Percentiles rank a stretch among this genome's conserved stretches.
Conservation (phyloP, 2,888 invertebrate genomes). For the Drosophila multiciliata region DNA sequence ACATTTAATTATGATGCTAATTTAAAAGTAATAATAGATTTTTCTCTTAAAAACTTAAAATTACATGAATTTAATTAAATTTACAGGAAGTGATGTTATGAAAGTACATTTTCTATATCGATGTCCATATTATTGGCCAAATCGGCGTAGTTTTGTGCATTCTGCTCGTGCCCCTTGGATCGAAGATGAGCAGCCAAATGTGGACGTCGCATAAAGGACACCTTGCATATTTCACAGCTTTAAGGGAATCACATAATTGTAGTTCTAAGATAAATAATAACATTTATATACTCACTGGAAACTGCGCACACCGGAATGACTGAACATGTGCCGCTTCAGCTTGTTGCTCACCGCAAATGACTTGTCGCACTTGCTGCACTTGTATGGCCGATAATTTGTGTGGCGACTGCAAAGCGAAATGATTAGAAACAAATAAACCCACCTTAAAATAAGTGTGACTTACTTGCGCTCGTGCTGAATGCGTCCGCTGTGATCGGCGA, state of each 20-base stretch:
- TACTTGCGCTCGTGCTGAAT: constrained; percentile 71
- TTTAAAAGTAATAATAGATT: background rate
- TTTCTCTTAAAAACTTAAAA: background rate
- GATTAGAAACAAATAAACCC: background rate
- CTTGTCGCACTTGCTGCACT: constrained; percentile 68
- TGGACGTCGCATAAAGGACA: constrained; percentile 64
- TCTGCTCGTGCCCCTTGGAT: constrained; percentile 65
- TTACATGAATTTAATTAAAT: background rate
- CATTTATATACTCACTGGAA: constrained; percentile 57
- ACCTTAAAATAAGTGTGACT: background rate
- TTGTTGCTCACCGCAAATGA: constrained; percentile 68
- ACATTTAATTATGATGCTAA: background rate
- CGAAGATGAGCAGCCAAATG: constrained; percentile 62
- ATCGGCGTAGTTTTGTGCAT: constrained; percentile 21
- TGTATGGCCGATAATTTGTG: constrained; percentile 64
- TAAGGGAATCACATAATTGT: background rate
- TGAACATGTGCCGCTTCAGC: constrained; percentile 63
- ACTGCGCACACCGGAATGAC: constrained; percentile 64
- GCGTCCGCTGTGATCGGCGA: constrained; percentile 67
- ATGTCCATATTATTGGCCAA: constrained; percentile 22
- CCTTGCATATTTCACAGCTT: constrained; percentile 67
- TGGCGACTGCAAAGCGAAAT: constrained; percentile 49
- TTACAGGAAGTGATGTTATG: constrained; percentile 1
- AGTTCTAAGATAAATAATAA: background rate
- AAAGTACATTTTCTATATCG: constrained; percentile 30